Base-by-base conservation (phyloP, 2,888 invertebrate genomes). In the Oxycera nigricornis region DNA sequence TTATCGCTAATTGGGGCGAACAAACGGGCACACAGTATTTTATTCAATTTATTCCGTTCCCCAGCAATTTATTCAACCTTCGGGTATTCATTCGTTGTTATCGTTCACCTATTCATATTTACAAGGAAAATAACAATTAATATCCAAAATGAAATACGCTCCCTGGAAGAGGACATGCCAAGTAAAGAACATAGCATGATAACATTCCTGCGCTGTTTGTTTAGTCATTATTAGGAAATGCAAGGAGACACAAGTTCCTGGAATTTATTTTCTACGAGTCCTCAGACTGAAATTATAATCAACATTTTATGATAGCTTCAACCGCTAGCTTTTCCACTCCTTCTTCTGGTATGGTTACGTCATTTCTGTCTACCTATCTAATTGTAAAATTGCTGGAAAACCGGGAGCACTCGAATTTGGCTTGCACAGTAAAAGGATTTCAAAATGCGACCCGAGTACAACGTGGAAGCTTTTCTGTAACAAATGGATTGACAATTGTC, bases 401-500 rank as follows among this genome's bases (percentile, higher is more conserved):
- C 39, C 30, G 68, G 35, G 52, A 22, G 52, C 28, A 46, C 35
- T 26, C 30, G 35, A 22, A 70, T 55, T 70, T 70, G 70, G 70
- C 55, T 70, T 52, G 20, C 41, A 55, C 70, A 31, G 70, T 35
- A 70, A 70, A 70, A 55, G 70, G 70, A 70, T 70, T 70, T 70
- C 31, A 24, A 20, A 35, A 52, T 55, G 24, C 52, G 35, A 30
- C 9, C 11, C 14, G 31, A 70, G 55, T 24, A 41, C 14, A 24
- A 41, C 39, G 35, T 46, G 70, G 52, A 31, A 70, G 70, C 70
- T 70, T 70, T 55, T 52, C 55, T 31, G 17, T 70, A 55, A 55
- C 31, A 70, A 70, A 55, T 70, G 70, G 52, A 70, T 70, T 70
- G 20, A n/a, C n/a, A n/a, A n/a, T n/a, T n/a, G n/a, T n/a, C 35